Base-by-base conservation (phyloP, 2,113 vertebrate genomes). In the Smithornis capensis region DNA sequence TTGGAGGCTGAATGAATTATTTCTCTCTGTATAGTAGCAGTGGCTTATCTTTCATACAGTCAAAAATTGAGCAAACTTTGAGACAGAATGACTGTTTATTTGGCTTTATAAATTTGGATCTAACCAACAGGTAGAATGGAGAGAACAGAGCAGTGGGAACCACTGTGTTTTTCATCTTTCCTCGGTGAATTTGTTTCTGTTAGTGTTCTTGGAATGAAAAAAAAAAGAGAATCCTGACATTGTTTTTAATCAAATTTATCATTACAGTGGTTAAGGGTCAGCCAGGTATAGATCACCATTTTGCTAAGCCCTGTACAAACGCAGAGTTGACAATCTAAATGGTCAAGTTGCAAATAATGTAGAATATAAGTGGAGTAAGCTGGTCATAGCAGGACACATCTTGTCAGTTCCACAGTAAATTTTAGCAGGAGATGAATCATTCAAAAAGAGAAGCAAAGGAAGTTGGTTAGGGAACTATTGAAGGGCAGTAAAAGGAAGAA, bases 1-100 rank as follows among this genome's bases (percentile, higher is more conserved):
- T 80, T 95, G 96, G 83, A 96, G 74, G 28, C 83, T 95, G 88
- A 96, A 92, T 21, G 52, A 96, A 87, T 77, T 95, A 67, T 92
- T 83, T 74, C 94, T 95, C 69, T 96, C 89, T 91, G 38, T 95
- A 85, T 85, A 92, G 68, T 47, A 68, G 62, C 56, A 87, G 93
- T 59, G 64, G 35, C 82, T 97, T 96, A 95, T 93, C 94, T 94
- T 91, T 96, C 67, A 87, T 79, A 59, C 24, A 83, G 81, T 57
- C 78, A 94, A 93, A 71, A 92, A 93, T 14, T 71, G 29, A 89
- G 40, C 21, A 64, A 91, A 90, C 12, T 89, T 93, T 83, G 78
- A 86, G 75, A 65, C 69, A 86, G 71, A 86, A 79, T 68, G 33
- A 21, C 60, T 67, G 50, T 75, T 82, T 78, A 50, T 74, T 95